Percentiles rank a stretch among this genome's conserved stretches.
phyloP scores from a whole-genome alignment of 2,888 invertebrate species.

The Ctena decussata region DNA sequence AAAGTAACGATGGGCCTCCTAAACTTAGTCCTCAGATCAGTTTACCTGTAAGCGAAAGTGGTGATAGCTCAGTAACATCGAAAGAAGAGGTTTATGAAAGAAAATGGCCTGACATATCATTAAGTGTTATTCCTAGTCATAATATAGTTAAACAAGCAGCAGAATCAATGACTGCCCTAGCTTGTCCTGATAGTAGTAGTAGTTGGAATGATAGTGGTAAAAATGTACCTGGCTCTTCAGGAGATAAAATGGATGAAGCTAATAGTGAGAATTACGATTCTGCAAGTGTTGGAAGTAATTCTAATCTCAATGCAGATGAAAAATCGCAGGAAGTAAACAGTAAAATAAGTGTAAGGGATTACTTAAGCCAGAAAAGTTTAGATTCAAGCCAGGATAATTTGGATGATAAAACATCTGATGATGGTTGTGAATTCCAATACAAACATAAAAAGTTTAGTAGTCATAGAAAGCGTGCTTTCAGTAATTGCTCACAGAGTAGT shows the following conservation, averaged over 20 bases:
- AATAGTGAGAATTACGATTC: conserved; percentile 26
- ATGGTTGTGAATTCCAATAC: conserved; percentile 66
- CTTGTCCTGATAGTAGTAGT: conserved; percentile 81
- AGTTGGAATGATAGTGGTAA: conserved; percentile 69
- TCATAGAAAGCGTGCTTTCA: conserved; percentile 68
- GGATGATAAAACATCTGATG: conserved; percentile 45
- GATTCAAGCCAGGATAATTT: not conserved
- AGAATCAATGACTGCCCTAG: conserved; percentile 73
- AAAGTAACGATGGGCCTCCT: conserved; percentile 1
- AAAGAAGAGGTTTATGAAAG: not conserved
- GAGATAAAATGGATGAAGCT: conserved; percentile 18
- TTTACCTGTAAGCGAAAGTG: not conserved
- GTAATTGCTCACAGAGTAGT: conserved; percentile 22
- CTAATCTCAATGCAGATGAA: conserved; percentile 6
- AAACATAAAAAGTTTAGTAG: conserved; percentile 80
- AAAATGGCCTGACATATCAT: conserved; percentile 3
- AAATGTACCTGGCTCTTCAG: conserved; percentile 6
- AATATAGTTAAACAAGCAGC: conserved; percentile 69
- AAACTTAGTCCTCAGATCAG: conserved; percentile 21
- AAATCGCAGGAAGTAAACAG: not conserved
- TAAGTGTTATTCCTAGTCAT: conserved; percentile 51
- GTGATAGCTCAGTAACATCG: not conserved
- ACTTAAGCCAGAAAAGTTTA: conserved; percentile 9
- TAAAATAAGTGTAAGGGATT: not conserved
- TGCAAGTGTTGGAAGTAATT: conserved; percentile 40